Base-by-base conservation (phyloP, 2,113 vertebrate species). In the Rhinichthys klamathensis region DNA sequence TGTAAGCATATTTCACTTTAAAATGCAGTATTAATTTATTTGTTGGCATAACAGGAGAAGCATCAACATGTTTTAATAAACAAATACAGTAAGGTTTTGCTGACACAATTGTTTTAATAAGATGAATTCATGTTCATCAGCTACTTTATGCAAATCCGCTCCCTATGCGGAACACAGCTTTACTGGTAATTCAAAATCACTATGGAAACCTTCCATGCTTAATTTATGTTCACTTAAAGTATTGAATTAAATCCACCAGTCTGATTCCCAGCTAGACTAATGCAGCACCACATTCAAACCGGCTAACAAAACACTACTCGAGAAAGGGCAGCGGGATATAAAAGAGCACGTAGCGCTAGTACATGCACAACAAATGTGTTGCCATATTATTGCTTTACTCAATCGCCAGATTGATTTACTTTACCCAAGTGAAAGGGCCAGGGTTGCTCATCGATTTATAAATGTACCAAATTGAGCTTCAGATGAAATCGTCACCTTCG, bases 141-240 rank as follows among this genome's bases (percentile, higher is more conserved):
- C 78, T 21, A 30, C n/a, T 80, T 80, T 65, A 80, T 80, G 78
- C 58, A 80, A 80, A 80, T 80, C 78, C 10, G 2, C 58, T 80
- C 78, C 78, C 78, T 63, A 65, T 63, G 58, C 58, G 4, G 58
- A 80, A 46, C 38, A 21, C 78, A 30, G 38, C 78, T n/a, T 79
- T 41, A 79, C 77, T 61, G 23, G 12, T 65, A 80, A 46, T 80
- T 18, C 58, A 63, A 15, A n/a, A 67, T 82, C 80, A 35, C 80
- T 69, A 69, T 82, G 80, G 80, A 69, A 82, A 82, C 80, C 80
- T 35, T 69, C 63, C 25, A 61, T 35, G 44, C 63, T 82, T 82
- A 69, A 69, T 82, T 82, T 27, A 69, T 12, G 21, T 54, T 35
- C 63, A 51, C 78, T 67, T 82, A 69, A 80, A 82, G 46, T 32